Percentiles rank a stretch among this genome's conserved stretches.
Evolutionary conservation across 92 coral and sea anemone species (phyloP).

Genomic region (Metridium senile): DNA sequence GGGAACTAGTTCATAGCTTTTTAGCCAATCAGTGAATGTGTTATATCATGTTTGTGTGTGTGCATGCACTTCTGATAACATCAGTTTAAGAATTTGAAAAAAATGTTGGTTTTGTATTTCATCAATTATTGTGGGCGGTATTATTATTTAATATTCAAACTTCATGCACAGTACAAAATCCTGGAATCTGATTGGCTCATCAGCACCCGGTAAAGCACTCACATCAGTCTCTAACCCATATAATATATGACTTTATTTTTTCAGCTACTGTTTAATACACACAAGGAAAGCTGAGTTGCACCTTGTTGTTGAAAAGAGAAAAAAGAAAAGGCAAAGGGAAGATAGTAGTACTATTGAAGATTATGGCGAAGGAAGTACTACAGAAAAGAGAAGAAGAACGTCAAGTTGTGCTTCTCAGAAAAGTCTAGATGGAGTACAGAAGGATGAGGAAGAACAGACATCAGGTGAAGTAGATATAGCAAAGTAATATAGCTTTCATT

Average conservation of each 20-base stretch:
- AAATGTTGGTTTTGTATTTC: too few relatives aligned
- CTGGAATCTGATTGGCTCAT: too few relatives aligned
- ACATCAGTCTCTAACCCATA: not conserved
- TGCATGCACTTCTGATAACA: too few relatives aligned
- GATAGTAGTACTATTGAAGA: constrained; percentile 39
- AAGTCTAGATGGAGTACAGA: constrained; percentile 63
- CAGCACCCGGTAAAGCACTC: too few relatives aligned
- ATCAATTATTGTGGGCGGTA: too few relatives aligned
- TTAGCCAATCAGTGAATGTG: too few relatives aligned
- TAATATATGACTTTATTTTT: not conserved
- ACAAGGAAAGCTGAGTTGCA: constrained; percentile 96
- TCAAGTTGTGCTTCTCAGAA: constrained; percentile 70
- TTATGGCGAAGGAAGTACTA: constrained; percentile 49
- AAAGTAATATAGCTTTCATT: too few relatives aligned
- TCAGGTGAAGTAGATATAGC: constrained; percentile 45
- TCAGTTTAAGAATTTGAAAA: too few relatives aligned
- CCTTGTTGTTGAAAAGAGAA: constrained; percentile 86
- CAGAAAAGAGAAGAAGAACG: constrained; percentile 56
- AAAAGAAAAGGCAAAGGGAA: constrained; percentile 62
- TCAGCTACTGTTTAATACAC: constrained; percentile 93
- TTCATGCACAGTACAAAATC: too few relatives aligned
- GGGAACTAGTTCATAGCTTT: too few relatives aligned
- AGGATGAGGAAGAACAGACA: constrained; percentile 61
- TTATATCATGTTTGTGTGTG: too few relatives aligned
- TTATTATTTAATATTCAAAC: too few relatives aligned